Base-by-base conservation (phyloP, 2,888 invertebrate species). In the Hanleya hanleyi region DNA sequence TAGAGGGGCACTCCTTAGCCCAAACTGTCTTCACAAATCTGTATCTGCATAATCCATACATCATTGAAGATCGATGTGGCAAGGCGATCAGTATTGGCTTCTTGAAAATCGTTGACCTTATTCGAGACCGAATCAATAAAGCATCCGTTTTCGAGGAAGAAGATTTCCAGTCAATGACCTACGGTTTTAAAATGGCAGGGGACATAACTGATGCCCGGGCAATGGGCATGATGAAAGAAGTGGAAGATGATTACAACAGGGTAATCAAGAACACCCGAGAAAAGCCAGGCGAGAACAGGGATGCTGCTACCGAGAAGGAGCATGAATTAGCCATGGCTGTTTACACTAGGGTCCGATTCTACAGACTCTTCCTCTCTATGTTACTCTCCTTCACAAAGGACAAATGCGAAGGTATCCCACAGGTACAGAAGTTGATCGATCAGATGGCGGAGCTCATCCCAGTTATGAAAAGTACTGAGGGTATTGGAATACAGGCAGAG, bases 1-100 rank as follows among this genome's bases (percentile, higher is more conserved):
- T 99, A 22, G 98, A 99, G 91, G 99, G 99, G 0, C 90, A 90
- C 71, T 90, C 90, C 0, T 92, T 98, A 80, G 98, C 97, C 6
- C 98, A 99, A 92, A 99, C 99, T 1, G 95, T 99, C 9, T 98
- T 98, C 89, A 98, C 97, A 35, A 98, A 98, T 90, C 93, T 98
- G 33, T 99, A 98, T 89, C 92, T 98, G 47, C 98, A 99, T 90
- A 95, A 96, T 80, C 97, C 98, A 0, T 94, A 95, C 84, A 93
- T 94, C 75, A 96, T 98, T 76, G 92, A 94, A 81, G 96, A 98
- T 87, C 94, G 94, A 87, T 93, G 94, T 6, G 91, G 98, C 76
- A 95, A 95, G 90, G 95, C 96, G 0, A 97, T 97, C 90, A 96
- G 95, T 86, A 94, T 96, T 81, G 94, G 95, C 67, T 93, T 97